Evolutionary conservation across 2,113 vertebrate species (phyloP).

Genomic region (Ceyx melanurus): DNA sequence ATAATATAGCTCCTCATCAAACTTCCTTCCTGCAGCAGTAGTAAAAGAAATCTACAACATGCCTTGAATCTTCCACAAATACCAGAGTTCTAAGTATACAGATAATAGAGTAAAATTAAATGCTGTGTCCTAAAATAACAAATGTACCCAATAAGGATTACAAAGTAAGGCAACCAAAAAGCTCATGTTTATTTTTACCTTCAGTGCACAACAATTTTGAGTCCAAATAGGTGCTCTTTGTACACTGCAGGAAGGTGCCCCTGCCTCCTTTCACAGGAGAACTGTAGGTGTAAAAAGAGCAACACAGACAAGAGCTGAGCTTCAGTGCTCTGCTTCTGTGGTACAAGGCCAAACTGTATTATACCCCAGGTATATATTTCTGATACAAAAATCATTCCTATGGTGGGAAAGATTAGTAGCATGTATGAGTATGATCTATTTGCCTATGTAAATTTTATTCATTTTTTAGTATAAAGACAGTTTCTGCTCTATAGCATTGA

Average conservation of each 20-base stretch:
- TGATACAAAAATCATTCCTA: neutral
- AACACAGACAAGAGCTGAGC: neutral
- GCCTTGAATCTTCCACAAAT: neutral
- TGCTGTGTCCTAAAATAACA: neutral
- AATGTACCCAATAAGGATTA: neutral
- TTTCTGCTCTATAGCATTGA: neutral
- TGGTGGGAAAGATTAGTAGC: too few relatives aligned
- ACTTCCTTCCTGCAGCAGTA: conserved; percentile 2
- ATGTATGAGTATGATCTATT: neutral
- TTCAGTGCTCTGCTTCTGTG: neutral
- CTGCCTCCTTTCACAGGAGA: neutral
- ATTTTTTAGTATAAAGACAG: neutral
- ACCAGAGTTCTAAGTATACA: neutral
- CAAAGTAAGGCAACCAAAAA: neutral
- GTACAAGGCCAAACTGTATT: neutral
- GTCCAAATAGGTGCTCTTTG: neutral
- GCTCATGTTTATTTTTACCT: neutral
- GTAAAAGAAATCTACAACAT: neutral
- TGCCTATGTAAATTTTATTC: neutral
- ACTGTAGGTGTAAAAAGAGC: neutral
- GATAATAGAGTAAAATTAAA: neutral
- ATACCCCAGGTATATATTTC: accelerated
- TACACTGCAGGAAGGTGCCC: neutral
- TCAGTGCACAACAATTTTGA: neutral
- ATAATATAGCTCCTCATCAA: neutral